phyloP scores from a whole-genome alignment of 2,113 vertebrate species.

The Aphyosemion australe region DNA sequence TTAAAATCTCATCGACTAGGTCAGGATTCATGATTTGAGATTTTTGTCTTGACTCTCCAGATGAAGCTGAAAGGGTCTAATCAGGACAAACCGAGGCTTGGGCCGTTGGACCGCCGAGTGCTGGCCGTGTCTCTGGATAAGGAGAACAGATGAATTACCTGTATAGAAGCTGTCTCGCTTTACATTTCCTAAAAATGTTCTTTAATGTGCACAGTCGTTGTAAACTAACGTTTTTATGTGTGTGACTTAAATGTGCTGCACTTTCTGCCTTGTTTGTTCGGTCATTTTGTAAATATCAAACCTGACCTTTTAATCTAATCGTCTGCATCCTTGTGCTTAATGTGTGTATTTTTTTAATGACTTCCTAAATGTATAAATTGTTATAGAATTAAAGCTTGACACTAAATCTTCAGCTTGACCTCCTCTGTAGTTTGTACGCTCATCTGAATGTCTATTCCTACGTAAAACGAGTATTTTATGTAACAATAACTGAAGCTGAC shows the following conservation, averaged over 20 bases:
- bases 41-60: constrained; percentile 41
- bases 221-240: constrained; percentile 12
- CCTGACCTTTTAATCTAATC: constrained; percentile 16
- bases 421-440: too few species aligned
- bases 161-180: constrained; percentile 3
- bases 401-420: neutral
- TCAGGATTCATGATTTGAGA: neutral
- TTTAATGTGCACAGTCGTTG: constrained; percentile 51
- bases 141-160: constrained; percentile 71
- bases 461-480: constrained; percentile 8
- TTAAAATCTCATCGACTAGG: neutral
- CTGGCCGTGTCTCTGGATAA: constrained; percentile 72
- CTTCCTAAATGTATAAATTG: neutral
- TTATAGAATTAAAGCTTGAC: constrained; percentile 10
- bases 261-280: constrained; percentile 4
- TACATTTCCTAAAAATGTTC: constrained; percentile 12
- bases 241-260: neutral
- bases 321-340: neutral
- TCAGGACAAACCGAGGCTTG: constrained; percentile 69
- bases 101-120: constrained; percentile 66
- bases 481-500: constrained; percentile 9
- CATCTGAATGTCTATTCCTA: too few species aligned
- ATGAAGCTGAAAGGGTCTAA: constrained; percentile 75
- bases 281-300: constrained; percentile 64
- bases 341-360: neutral